Conservation (phyloP, 2,888 invertebrate species). For the Noctua comes region DNA sequence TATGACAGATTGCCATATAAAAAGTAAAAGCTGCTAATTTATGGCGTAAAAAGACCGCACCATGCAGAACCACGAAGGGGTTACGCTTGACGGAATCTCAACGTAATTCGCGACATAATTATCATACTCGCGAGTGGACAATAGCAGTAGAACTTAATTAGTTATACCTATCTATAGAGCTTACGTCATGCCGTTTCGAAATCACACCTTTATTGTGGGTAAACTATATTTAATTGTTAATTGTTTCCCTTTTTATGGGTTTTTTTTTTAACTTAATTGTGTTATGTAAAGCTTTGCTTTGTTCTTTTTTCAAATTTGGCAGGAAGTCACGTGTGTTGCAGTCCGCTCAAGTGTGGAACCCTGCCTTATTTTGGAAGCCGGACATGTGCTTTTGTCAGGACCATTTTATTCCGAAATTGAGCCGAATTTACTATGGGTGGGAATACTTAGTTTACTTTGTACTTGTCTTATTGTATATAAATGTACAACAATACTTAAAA, state of each 20-base stretch:
- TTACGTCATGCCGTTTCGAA: constrained; percentile 65
- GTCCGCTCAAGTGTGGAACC: neutral
- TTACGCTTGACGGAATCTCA: constrained; percentile 42
- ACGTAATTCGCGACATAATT: constrained; percentile 58
- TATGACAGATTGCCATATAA: constrained; percentile 26
- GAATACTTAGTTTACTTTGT: neutral
- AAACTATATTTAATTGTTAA: constrained; percentile 57
- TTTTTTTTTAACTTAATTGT: constrained; percentile 27
- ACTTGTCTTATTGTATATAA: neutral
- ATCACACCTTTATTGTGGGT: constrained; percentile 58
- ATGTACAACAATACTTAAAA: neutral
- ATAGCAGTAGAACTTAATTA: constrained; percentile 59
- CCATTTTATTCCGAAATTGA: neutral
- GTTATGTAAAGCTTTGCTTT: constrained; percentile 34
- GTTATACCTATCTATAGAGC: constrained; percentile 29
- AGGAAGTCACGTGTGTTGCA: constrained; percentile 24
- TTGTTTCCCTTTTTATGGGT: constrained; percentile 42
- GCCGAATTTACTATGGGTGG: too few relatives aligned
- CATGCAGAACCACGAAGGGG: constrained; percentile 37
- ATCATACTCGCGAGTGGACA: constrained; percentile 61
- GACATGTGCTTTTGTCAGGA: neutral
- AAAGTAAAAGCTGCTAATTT: constrained; percentile 58
- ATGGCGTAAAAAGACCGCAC: constrained; percentile 32
- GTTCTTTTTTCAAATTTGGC: constrained; percentile 22
- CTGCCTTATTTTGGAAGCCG: neutral